Percentiles rank a stretch among this genome's conserved stretches.
phyloP scores from a whole-genome alignment of 2,888 invertebrate genomes.

The Gnatocerus cornutus region DNA sequence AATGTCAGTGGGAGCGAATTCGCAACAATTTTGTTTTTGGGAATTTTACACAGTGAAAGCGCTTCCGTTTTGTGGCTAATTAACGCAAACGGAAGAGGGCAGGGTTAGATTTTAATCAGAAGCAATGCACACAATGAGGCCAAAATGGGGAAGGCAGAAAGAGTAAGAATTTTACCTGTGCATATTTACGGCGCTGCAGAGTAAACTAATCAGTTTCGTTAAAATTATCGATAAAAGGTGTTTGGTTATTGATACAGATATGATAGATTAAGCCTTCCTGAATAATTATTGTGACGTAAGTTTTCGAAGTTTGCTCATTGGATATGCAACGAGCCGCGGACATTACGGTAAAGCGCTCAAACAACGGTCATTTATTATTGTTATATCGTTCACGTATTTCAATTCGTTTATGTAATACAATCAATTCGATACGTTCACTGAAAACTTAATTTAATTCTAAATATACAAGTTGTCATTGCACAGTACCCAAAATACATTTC shows the following conservation, averaged over 20 bases:
- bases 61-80: conserved; percentile 22
- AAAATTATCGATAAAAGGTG: conserved; percentile 21
- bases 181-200: not conserved
- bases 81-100: conserved; percentile 30
- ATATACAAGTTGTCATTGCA: too few relatives aligned
- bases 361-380: conserved; percentile 46
- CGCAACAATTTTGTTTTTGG: conserved; percentile 6
- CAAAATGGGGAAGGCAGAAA: conserved; percentile 1
- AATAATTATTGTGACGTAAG: conserved; percentile 25
- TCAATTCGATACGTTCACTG: conserved; percentile 18
- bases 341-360: conserved; percentile 48
- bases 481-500: conserved; percentile 31
- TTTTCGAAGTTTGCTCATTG: conserved; percentile 11
- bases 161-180: not conserved
- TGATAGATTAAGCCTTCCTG: conserved; percentile 23
- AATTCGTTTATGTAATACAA: conserved; percentile 46
- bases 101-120: conserved; percentile 40
- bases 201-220: not conserved
- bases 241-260: conserved; percentile 40
- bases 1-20: conserved; percentile 42
- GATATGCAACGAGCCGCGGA: conserved; percentile 31
- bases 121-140: conserved; percentile 1
- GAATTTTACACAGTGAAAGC: conserved; percentile 19
- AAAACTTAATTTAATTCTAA: conserved; percentile 27
- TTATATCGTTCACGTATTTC: conserved; percentile 46